Conservation (phyloP, 2,113 vertebrate genomes). For the Lates calcarifer region DNA sequence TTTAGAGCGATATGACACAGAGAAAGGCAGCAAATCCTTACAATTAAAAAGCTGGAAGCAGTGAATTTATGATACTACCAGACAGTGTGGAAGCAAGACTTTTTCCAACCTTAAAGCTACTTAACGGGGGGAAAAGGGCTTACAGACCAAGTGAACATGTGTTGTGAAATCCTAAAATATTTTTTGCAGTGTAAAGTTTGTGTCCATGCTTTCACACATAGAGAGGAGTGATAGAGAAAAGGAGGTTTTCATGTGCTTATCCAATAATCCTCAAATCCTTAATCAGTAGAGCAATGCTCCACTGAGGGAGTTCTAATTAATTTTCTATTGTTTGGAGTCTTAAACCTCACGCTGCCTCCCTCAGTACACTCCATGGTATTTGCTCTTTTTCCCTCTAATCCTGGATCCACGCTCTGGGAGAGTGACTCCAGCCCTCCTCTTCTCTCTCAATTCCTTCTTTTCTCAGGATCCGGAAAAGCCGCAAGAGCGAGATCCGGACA, state of each 20-base stretch:
- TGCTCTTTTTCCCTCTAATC: slow-evolving; percentile 75
- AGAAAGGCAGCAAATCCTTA: background rate
- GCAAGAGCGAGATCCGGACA: slow-evolving; percentile 71
- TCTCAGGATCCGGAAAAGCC: slow-evolving; percentile 67
- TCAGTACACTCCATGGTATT: slow-evolving; percentile 59
- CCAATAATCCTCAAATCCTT: slow-evolving; percentile 65
- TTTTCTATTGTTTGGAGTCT: slow-evolving; percentile 77
- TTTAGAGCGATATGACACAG: background rate
- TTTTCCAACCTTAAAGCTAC: background rate
- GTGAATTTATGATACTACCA: background rate
- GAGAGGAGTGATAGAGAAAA: background rate
- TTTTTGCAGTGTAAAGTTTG: slow-evolving; percentile 37
- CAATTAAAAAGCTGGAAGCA: background rate
- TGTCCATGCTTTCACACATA: slow-evolving; percentile 5
- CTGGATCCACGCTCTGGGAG: slow-evolving; percentile 68
- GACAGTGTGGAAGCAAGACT: background rate
- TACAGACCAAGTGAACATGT: background rate
- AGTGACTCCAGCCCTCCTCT: slow-evolving; percentile 53
- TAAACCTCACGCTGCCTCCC: slow-evolving; percentile 55
- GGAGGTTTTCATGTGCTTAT: slow-evolving; percentile 55
- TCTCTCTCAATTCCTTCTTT: slow-evolving; percentile 51
- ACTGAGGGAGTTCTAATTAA: slow-evolving; percentile 69
- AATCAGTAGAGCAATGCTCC: slow-evolving; percentile 63
- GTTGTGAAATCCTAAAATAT: background rate
- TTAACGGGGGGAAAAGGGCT: background rate